These are phyloP conservation scores for Nannoperca australis DNA, from an alignment of 2,797 vertebrate genomes.

Conservation along the genomic window DNA sequence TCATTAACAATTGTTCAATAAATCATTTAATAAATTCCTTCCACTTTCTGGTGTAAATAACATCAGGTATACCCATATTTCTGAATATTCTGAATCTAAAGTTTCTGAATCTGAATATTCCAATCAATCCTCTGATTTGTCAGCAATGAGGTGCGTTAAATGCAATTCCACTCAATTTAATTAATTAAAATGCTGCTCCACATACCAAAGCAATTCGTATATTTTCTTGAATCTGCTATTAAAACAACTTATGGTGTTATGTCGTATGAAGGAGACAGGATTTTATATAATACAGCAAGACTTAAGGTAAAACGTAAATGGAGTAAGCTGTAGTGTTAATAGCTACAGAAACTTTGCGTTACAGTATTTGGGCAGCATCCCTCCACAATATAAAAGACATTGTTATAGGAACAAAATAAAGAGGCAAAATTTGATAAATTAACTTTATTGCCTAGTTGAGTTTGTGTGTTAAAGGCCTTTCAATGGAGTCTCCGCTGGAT, in stretches of 20 bases:
- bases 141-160: too few relatives aligned
- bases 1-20: not conserved
- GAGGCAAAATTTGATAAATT: too few relatives aligned
- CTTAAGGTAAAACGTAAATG: not conserved
- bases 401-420: not conserved
- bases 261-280: too few relatives aligned
- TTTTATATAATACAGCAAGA: too few relatives aligned
- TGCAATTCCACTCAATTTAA: too few relatives aligned
- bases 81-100: too few relatives aligned
- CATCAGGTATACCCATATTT: not conserved
- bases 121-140: not conserved
- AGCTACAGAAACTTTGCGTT: too few relatives aligned
- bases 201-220: not conserved
- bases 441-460: too few relatives aligned
- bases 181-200: not conserved
- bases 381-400: not conserved
- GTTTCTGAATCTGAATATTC: too few relatives aligned
- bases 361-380: not conserved
- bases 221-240: too few relatives aligned
- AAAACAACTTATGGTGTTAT: too few relatives aligned
- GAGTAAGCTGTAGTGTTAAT: not conserved
- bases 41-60: not conserved
- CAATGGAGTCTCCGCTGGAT: not conserved
- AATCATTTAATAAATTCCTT: not conserved
- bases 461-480: too few relatives aligned